These are phyloP conservation scores for Gymnoscopelus microlampas DNA, from an alignment of 2,797 vertebrate species.

Conservation along the genomic window DNA sequence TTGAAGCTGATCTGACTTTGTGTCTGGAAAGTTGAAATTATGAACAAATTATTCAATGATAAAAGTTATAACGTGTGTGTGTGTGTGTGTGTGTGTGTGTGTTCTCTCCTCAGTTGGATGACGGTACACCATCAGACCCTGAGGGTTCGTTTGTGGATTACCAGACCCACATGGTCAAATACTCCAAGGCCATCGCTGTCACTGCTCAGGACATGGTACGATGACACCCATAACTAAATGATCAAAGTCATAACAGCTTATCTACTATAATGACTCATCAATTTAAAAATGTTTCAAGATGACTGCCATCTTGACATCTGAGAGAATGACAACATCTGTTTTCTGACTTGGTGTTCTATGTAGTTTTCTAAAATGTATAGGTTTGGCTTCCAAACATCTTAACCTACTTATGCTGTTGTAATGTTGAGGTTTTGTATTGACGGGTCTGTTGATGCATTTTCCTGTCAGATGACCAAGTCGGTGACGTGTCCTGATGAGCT, in stretches of 20 bases:
- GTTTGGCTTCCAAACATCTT: too few species aligned
- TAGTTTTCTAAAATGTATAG: too few species aligned
- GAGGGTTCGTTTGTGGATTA: slow-evolving; percentile 97
- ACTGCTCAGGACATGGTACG: slow-evolving; percentile 99
- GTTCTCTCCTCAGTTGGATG: slow-evolving; percentile 86
- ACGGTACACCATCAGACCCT: slow-evolving; percentile 91
- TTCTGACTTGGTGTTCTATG: too few species aligned
- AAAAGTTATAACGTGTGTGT: slow-evolving; percentile 4
- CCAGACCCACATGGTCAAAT: slow-evolving; percentile 96
- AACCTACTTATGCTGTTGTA: too few species aligned
- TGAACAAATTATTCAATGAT: slow-evolving; percentile 36
- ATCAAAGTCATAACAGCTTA: not conserved
- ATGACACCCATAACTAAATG: not conserved
- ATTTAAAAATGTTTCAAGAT: too few species aligned
- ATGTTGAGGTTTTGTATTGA: not conserved
- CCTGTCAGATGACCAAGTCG: slow-evolving; percentile 95
- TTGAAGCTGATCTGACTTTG: too few species aligned
- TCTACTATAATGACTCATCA: too few species aligned
- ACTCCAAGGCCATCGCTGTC: slow-evolving; percentile 95
- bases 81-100: slow-evolving; percentile 28
- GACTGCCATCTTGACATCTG: too few species aligned
- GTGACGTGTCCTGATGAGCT: slow-evolving; percentile 96
- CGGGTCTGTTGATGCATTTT: slow-evolving; percentile 10
- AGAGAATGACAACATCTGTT: too few species aligned
- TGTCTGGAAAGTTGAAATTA: not conserved